phyloP scores from a whole-genome alignment of 1,140 invertebrate genomes.

The Pogonomyrmex barbatus region DNA sequence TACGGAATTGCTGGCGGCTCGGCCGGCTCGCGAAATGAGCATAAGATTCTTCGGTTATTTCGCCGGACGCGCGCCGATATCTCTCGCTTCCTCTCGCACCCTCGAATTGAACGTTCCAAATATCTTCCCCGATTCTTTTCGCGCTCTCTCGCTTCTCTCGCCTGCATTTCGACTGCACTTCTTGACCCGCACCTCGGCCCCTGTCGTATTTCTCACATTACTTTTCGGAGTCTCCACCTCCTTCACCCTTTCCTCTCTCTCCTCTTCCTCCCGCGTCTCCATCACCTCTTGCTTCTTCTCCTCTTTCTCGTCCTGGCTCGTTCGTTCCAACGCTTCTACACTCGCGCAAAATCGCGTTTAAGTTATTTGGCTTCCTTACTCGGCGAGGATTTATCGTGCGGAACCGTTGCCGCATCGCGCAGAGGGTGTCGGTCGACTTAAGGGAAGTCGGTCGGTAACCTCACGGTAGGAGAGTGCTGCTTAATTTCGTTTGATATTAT shows the following conservation, averaged over 20 bases:
- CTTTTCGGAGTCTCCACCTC: conserved; percentile 79
- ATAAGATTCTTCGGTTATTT: conserved; percentile 80
- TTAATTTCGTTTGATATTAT: conserved; percentile 61
- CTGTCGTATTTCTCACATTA: conserved; percentile 82
- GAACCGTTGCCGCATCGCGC: conserved; percentile 43
- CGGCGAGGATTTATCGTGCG: conserved; percentile 56
- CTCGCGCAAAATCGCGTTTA: conserved; percentile 72
- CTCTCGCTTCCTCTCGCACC: conserved; percentile 72
- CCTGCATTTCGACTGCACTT: conserved; percentile 66
- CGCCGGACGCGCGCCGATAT: conserved; percentile 74
- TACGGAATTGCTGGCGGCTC: conserved; percentile 77
- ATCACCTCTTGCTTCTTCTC: conserved; percentile 2
- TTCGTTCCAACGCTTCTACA: conserved; percentile 70
- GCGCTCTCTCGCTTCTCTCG: conserved; percentile 2
- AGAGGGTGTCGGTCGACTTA: conserved; percentile 31
- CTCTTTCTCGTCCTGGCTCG: conserved; percentile 23
- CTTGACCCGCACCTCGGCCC: conserved; percentile 76
- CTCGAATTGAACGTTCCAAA: conserved; percentile 82
- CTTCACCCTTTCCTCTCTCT: conserved; percentile 62
- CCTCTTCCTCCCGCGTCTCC: conserved; percentile 10
- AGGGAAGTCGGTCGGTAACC: conserved; percentile 39
- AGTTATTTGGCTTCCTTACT: conserved; percentile 64
- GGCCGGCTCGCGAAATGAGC: conserved; percentile 78
- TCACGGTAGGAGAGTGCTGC: conserved; percentile 12
- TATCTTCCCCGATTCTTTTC: conserved; percentile 73